A percentile compares a stretch with the other conserved stretches of the same genome.
Evolutionary conservation across 2,113 vertebrate genomes (phyloP).

Genomic region (Pipa parva): DNA sequence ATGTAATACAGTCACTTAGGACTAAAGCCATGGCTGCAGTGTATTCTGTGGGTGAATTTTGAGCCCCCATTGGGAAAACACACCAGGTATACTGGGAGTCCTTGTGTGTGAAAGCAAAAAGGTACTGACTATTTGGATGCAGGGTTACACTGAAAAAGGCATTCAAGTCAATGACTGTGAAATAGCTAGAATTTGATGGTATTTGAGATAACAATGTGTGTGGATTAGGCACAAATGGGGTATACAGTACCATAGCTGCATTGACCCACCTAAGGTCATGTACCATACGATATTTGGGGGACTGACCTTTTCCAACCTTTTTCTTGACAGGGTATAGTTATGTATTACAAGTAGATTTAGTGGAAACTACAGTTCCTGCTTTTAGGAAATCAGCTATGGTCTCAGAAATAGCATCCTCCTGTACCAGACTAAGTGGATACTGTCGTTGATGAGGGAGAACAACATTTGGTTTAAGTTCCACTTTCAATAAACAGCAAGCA

Average conservation of each 20-base stretch:
- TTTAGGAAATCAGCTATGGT: too few species aligned
- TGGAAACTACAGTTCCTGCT: too few species aligned
- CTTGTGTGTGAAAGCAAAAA: too few species aligned
- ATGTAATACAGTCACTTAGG: background rate
- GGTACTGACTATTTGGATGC: background rate
- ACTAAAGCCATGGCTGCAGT: background rate
- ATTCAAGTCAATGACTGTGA: slow-evolving; percentile 4
- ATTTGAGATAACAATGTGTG: background rate
- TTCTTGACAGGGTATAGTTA: background rate
- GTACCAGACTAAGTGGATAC: too few species aligned
- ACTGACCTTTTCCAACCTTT: background rate
- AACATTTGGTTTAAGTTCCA: too few species aligned
- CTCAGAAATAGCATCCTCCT: too few species aligned
- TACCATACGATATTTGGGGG: background rate
- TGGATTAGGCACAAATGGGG: too few species aligned
- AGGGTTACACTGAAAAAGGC: background rate
- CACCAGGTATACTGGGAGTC: background rate
- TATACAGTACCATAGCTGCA: background rate
- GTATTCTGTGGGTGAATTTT: too few species aligned
- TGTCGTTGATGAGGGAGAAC: too few species aligned
- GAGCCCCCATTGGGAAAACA: background rate
- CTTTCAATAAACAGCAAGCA: too few species aligned
- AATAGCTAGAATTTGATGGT: too few species aligned
- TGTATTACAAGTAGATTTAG: background rate
- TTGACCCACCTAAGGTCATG: background rate